These are phyloP conservation scores for Brachionus paranguensis DNA, from an alignment of 1,140 invertebrate genomes.

Conservation along the genomic window DNA sequence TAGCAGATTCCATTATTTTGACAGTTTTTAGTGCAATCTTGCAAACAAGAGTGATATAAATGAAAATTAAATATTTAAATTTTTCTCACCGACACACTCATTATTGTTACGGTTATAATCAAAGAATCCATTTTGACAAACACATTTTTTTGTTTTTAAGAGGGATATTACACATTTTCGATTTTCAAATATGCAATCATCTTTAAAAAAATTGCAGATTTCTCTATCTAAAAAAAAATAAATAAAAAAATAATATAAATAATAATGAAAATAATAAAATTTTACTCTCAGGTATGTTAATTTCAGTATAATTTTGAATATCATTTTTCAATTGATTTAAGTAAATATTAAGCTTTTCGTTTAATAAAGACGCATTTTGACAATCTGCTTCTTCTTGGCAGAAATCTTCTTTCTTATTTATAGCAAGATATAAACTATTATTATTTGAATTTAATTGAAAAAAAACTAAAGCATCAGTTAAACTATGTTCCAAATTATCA, in stretches of 20 bases:
- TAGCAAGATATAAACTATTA: not conserved
- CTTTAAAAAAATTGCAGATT: not conserved
- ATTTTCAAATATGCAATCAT: not conserved
- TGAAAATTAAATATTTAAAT: not conserved
- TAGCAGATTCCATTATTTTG: conserved; percentile 5
- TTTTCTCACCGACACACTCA: not conserved
- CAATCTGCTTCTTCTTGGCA: not conserved
- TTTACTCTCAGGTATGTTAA: not conserved
- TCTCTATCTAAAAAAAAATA: not conserved
- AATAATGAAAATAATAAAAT: not conserved
- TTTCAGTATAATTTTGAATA: not conserved
- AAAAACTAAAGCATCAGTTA: not conserved
- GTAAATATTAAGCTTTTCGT: not conserved
- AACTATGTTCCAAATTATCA: not conserved
- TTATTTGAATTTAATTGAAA: not conserved
- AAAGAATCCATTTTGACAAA: not conserved
- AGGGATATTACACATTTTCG: not conserved
- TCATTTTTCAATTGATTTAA: not conserved
- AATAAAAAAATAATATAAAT: too few relatives aligned
- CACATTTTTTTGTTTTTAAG: not conserved
- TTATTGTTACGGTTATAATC: not conserved
- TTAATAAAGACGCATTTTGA: not conserved
- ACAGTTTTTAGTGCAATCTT: not conserved
- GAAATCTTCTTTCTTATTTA: not conserved
- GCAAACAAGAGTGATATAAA: not conserved